phyloP scores from a whole-genome alignment of 2,888 invertebrate species.

The Cheilosia pagana region DNA sequence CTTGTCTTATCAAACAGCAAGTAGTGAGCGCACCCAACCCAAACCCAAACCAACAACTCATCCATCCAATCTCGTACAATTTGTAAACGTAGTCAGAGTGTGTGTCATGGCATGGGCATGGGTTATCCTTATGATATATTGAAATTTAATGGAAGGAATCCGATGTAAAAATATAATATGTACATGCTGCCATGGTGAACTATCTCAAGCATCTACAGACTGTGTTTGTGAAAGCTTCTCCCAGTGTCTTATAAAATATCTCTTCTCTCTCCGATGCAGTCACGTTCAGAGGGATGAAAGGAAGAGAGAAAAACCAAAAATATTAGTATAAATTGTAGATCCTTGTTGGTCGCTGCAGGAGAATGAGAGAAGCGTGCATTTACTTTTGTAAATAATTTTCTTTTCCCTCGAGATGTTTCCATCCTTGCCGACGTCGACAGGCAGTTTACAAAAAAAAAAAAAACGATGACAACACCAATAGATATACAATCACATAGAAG shows the following conservation, averaged over 20 bases:
- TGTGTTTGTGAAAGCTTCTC: constrained; percentile 31
- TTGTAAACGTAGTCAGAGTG: constrained; percentile 30
- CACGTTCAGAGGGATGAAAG: constrained; percentile 20
- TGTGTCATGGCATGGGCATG: constrained; percentile 26
- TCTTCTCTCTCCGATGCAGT: constrained; percentile 25
- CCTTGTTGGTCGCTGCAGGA: constrained; percentile 11
- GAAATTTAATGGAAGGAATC: constrained; percentile 64
- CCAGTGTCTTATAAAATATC: constrained; percentile 40
- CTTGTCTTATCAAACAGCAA: constrained; percentile 26
- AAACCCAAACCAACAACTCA: constrained; percentile 23
- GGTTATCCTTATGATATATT: constrained; percentile 51
- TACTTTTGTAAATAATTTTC: constrained; percentile 39
- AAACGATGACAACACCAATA: constrained; percentile 40
- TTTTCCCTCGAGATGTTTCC: constrained; percentile 8
- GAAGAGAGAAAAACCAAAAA: constrained; percentile 15
- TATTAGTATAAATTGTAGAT: constrained; percentile 32
- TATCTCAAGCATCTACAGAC: constrained; percentile 19
- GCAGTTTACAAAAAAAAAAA: too few relatives aligned
- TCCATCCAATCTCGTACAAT: constrained; percentile 30
- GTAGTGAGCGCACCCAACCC: constrained; percentile 1
- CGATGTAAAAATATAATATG: constrained; percentile 37
- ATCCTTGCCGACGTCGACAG: constrained; percentile 18
- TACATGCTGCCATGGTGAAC: constrained; percentile 34
- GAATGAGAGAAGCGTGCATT: constrained; percentile 12
- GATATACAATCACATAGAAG: neutral